Percentiles rank a stretch among this genome's conserved stretches.
Conservation (phyloP, 2,113 vertebrate species). For the Microtus ochrogaster region DNA sequence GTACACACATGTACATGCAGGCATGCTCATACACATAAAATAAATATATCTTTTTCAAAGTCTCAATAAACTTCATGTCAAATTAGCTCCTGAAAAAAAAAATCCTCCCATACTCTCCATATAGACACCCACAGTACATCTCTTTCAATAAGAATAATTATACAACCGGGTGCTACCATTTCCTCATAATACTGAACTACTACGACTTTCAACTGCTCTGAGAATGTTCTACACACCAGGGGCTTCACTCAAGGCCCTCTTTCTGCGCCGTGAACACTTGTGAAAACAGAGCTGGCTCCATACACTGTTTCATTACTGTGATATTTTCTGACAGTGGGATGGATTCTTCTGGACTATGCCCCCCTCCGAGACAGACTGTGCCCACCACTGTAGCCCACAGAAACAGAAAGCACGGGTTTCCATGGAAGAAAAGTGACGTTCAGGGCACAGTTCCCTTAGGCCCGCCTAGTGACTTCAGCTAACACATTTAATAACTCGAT, state of each 20-base stretch:
- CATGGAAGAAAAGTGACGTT: background rate
- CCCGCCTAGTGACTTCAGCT: background rate
- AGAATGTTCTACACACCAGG: background rate
- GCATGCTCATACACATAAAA: background rate
- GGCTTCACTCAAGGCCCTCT: background rate
- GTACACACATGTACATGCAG: background rate
- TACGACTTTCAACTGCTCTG: background rate
- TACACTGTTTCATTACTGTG: background rate
- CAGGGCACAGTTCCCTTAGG: background rate
- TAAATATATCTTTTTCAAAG: background rate
- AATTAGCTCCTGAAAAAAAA: background rate
- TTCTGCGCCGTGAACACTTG: background rate
- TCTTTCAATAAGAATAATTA: background rate
- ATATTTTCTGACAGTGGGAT: constrained; percentile 20
- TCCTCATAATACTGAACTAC: background rate
- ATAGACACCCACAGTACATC: background rate
- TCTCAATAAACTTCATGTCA: background rate
- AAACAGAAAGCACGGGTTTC: background rate
- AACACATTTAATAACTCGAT: background rate
- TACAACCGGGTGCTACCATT: background rate
- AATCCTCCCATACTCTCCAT: background rate
- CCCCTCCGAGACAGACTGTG: background rate
- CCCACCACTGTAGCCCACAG: background rate
- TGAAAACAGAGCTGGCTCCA: background rate
- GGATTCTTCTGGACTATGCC: background rate